Evolutionary conservation across 2,888 invertebrate species (phyloP).

Genomic region (Thecophora atra): DNA sequence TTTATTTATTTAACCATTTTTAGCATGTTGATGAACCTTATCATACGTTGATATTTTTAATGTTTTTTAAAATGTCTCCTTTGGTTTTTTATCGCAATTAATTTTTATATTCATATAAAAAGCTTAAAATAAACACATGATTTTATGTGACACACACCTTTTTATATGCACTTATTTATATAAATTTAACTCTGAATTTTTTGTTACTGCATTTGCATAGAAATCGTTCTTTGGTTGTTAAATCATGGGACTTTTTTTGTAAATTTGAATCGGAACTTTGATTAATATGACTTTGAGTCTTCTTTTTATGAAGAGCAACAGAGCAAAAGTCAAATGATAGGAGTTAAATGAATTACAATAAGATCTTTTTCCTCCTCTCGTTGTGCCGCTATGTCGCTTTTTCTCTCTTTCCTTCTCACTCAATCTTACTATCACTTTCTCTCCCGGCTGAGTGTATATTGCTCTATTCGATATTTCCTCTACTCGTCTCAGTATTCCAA

Average conservation of each 20-base stretch:
- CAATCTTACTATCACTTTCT: not conserved
- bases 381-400: not conserved
- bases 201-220: not conserved
- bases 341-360: constrained; percentile 11
- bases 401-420: not conserved
- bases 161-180: no score
- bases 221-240: not conserved
- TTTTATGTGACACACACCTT: no score
- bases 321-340: constrained; percentile 23
- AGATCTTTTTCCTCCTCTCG: not conserved
- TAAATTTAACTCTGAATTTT: no score
- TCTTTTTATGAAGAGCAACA: not conserved
- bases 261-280: not conserved
- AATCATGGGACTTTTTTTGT: not conserved
- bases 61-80: no score
- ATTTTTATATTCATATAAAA: no score
- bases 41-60: no score
- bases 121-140: no score
- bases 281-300: constrained; percentile 21
- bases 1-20: no score
- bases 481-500: not conserved
- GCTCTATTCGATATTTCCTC: not conserved
- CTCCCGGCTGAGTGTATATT: not conserved
- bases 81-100: no score
- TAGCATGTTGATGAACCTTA: no score